Percentiles rank a stretch among this genome's conserved stretches.
phyloP scores from a whole-genome alignment of 2,113 vertebrate genomes.

The Ancistrus triradiatus region DNA sequence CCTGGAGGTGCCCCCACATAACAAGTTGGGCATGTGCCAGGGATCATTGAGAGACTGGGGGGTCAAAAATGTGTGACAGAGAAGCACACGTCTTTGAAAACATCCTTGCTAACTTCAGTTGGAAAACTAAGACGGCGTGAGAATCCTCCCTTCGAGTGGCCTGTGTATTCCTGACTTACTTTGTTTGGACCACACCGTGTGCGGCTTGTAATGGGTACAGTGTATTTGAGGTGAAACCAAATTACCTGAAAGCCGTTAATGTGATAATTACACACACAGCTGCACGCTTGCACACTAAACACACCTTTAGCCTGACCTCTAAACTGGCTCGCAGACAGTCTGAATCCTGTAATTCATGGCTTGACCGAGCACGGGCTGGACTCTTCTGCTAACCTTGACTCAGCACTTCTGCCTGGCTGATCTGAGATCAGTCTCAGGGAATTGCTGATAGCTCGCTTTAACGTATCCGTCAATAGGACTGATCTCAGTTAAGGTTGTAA shows the following conservation, averaged over 20 bases:
- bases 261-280: conserved; percentile 11
- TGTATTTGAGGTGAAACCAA: background rate
- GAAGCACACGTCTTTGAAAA: too few relatives aligned
- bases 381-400: conserved; percentile 10
- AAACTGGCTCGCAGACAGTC: conserved; percentile 18
- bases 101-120: too few relatives aligned
- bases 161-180: background rate
- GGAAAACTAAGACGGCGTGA: too few relatives aligned
- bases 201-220: conserved; percentile 3
- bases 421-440: background rate
- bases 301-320: conserved; percentile 14
- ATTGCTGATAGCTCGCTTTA: background rate
- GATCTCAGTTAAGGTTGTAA: conserved; percentile 1
- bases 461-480: background rate
- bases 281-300: conserved; percentile 3
- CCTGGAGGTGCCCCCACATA: too few relatives aligned
- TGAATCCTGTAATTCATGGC: conserved; percentile 14
- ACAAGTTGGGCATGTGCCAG: too few relatives aligned
- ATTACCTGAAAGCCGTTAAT: conserved; percentile 10
- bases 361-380: background rate
- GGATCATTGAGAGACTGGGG: too few relatives aligned
- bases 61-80: too few relatives aligned
- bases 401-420: conserved; percentile 2
- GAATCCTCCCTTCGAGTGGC: too few relatives aligned
- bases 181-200: conserved; percentile 14